Evolutionary conservation across 2,113 vertebrate species (phyloP).

Genomic region (Amphiprion ocellaris): DNA sequence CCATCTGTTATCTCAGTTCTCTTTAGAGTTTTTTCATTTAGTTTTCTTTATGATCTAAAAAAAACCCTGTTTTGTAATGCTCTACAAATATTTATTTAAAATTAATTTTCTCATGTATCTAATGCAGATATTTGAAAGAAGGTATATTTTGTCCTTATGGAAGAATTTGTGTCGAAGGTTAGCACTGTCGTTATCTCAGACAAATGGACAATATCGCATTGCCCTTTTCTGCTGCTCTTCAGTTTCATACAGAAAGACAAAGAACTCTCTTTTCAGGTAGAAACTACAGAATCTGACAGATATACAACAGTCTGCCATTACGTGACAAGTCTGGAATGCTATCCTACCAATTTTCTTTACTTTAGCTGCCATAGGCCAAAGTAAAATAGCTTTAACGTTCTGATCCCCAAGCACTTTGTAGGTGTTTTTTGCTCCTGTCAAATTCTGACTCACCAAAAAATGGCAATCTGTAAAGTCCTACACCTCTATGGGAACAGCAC

Average conservation of each 20-base stretch:
- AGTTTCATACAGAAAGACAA: neutral
- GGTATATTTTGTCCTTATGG: neutral
- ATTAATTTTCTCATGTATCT: slow-evolving; percentile 27
- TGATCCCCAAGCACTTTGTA: too few species aligned
- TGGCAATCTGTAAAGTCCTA: too few species aligned
- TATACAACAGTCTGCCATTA: neutral
- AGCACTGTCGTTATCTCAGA: slow-evolving; percentile 38
- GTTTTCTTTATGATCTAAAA: slow-evolving; percentile 14
- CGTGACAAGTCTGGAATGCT: neutral
- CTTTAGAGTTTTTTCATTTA: neutral
- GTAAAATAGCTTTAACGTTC: too few species aligned
- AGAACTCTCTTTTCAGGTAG: neutral
- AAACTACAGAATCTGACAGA: neutral
- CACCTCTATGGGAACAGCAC: too few species aligned
- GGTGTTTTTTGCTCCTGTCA: too few species aligned
- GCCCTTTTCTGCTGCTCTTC: slow-evolving; percentile 14
- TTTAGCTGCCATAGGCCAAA: neutral
- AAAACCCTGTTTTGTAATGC: neutral
- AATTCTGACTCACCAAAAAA: too few species aligned
- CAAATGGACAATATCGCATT: slow-evolving; percentile 5
- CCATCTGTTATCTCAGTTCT: neutral
- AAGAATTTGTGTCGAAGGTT: slow-evolving; percentile 3
- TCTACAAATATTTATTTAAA: slow-evolving; percentile 38
- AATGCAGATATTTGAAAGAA: slow-evolving; percentile 23
- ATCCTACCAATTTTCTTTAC: neutral